phyloP scores from a whole-genome alignment of 2,797 vertebrate genomes.

The Ispidina picta region DNA sequence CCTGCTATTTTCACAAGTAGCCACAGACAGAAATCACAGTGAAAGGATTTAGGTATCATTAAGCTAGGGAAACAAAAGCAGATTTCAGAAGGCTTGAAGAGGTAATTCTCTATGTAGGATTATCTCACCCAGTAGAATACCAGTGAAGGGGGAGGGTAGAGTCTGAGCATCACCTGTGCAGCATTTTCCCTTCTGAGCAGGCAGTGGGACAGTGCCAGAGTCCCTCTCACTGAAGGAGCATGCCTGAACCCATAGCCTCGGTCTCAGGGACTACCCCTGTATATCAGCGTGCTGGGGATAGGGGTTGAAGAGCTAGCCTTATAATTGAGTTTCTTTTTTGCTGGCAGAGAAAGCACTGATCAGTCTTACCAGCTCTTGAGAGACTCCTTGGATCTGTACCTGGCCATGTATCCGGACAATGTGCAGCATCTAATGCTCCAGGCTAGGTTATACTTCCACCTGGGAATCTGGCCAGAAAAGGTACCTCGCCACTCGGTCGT shows the following conservation, averaged over 20 bases:
- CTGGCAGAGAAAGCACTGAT: slow-evolving; percentile 91
- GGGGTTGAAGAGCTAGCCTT: not conserved
- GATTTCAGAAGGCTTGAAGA: not conserved
- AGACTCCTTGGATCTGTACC: slow-evolving; percentile 95
- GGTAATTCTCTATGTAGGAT: not conserved
- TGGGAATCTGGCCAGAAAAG: slow-evolving; percentile 99
- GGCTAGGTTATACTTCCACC: slow-evolving; percentile 95
- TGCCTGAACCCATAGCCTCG: not conserved
- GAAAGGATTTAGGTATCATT: not conserved
- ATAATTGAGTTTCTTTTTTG: slow-evolving; percentile 5
- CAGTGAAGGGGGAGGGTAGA: not conserved
- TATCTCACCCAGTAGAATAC: not conserved
- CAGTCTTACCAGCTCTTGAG: slow-evolving; percentile 96
- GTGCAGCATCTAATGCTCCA: slow-evolving; percentile 96
- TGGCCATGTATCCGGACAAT: slow-evolving; percentile 97
- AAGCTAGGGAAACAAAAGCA: not conserved
- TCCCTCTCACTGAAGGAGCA: not conserved
- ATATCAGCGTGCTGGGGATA: not conserved
- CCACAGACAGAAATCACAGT: not conserved
- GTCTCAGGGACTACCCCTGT: not conserved
- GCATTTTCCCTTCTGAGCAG: not conserved
- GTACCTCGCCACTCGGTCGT: slow-evolving; percentile 70
- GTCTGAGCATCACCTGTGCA: rapidly evolving
- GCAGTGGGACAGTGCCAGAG: not conserved
- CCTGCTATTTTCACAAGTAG: not conserved